Conservation (phyloP, 2,888 invertebrate genomes). For the Alentia gelatinosa region DNA sequence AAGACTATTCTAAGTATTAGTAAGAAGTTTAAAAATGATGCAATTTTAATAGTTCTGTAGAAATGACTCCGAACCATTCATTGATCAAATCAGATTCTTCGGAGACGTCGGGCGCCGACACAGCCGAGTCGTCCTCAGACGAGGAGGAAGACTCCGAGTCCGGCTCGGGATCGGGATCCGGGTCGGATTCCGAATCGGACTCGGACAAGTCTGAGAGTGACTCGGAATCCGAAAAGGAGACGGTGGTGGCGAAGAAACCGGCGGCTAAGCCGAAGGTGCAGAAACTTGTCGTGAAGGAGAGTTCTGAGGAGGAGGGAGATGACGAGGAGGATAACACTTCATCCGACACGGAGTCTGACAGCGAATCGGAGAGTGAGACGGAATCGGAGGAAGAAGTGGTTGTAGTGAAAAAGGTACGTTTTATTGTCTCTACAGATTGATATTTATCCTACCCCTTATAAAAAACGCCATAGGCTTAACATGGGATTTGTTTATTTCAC, state of each 20-base stretch:
- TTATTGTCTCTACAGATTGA: no score
- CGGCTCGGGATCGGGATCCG: conserved; percentile 60
- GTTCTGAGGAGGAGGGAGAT: conserved; percentile 52
- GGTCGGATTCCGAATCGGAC: conserved; percentile 8
- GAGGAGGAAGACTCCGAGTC: conserved; percentile 60
- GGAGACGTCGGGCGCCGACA: conserved; percentile 46
- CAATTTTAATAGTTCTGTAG: no score
- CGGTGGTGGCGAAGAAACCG: conserved; percentile 55
- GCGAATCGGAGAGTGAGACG: conserved; percentile 66
- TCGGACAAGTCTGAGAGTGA: conserved; percentile 55
- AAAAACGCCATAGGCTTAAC: no score
- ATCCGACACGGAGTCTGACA: conserved; percentile 56
- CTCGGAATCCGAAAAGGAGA: conserved; percentile 64
- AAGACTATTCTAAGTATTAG: no score
- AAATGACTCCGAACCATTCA: no score
- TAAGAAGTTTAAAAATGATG: no score
- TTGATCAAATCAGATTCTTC: conserved; percentile 51
- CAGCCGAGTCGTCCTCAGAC: neutral
- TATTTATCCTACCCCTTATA: no score
- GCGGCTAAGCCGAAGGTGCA: conserved; percentile 19
- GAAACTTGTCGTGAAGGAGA: conserved; percentile 52
- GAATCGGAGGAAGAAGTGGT: conserved; percentile 65
- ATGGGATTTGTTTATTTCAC: no score
- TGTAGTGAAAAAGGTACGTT: conserved; percentile 20
- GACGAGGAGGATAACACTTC: conserved; percentile 54